Conservation (phyloP, 2,113 vertebrate species). For the Salvelinus alpinus region DNA sequence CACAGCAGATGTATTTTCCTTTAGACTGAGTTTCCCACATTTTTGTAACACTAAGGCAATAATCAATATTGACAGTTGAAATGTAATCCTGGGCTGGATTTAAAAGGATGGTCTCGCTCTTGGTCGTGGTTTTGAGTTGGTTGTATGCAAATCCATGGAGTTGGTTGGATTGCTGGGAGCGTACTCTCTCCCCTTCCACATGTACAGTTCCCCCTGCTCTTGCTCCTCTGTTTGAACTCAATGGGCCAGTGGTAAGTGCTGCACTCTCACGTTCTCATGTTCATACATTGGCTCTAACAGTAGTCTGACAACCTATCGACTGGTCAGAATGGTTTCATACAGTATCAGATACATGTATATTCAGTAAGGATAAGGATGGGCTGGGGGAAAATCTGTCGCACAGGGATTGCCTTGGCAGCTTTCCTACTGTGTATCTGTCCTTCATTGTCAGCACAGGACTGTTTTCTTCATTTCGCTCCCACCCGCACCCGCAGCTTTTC, state of each 20-base stretch:
- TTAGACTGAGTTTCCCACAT: not conserved
- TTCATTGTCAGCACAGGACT: too few species aligned
- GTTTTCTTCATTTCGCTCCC: too few species aligned
- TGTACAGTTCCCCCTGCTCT: not conserved
- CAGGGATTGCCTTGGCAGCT: too few species aligned
- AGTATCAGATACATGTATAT: not conserved
- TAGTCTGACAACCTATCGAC: not conserved
- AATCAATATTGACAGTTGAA: not conserved
- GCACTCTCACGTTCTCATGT: slow-evolving; percentile 11
- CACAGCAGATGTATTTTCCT: not conserved
- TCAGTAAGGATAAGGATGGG: not conserved
- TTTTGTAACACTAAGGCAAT: not conserved
- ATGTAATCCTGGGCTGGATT: not conserved
- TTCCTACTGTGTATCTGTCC: too few species aligned
- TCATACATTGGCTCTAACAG: slow-evolving; percentile 2
- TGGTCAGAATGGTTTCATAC: not conserved
- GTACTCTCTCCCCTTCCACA: not conserved
- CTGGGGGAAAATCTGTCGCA: not conserved
- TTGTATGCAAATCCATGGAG: not conserved
- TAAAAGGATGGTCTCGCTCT: not conserved
- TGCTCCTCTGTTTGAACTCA: slow-evolving; percentile 15
- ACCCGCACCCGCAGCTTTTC: too few species aligned
- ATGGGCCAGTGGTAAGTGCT: not conserved
- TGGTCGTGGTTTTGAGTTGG: not conserved
- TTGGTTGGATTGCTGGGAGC: not conserved